Conservation (phyloP, 2,113 vertebrate species). For the Tichodroma muraria region DNA sequence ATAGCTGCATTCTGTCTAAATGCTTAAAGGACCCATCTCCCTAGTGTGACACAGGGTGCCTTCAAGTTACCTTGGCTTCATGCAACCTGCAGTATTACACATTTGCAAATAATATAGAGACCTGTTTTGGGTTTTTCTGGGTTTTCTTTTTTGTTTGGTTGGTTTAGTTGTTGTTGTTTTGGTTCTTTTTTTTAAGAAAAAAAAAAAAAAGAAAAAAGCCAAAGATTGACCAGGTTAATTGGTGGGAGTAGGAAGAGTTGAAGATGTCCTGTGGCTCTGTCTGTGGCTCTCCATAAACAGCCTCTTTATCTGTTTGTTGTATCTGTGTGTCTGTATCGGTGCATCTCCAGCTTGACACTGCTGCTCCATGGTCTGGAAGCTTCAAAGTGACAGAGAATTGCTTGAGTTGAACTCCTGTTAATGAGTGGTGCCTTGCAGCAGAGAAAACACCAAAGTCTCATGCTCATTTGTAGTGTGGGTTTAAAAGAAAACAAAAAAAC, state of each 20-base stretch:
- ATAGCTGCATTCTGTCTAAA: not conserved
- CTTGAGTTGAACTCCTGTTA: not conserved
- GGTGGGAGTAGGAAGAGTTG: not conserved
- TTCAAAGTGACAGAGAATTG: slow-evolving; percentile 11
- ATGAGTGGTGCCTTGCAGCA: slow-evolving; percentile 36
- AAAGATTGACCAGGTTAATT: slow-evolving; percentile 62
- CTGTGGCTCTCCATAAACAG: slow-evolving; percentile 37
- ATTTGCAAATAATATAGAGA: not conserved
- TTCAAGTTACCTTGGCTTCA: slow-evolving; percentile 54
- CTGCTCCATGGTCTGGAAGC: slow-evolving; percentile 25
- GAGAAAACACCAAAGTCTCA: slow-evolving; percentile 59
- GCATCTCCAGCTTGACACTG: slow-evolving; percentile 24
- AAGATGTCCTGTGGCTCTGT: slow-evolving; percentile 8
- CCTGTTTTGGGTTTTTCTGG: not conserved
- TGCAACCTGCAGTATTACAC: slow-evolving; percentile 57
- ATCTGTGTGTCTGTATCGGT: not conserved
- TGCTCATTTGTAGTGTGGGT: not conserved
- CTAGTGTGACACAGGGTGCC: slow-evolving; percentile 60
- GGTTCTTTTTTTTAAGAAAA: not conserved
- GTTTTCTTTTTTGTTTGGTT: not conserved
- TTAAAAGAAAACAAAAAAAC: not conserved
- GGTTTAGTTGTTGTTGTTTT: not conserved
- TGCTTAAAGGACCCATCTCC: slow-evolving; percentile 12
- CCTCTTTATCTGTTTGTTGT: slow-evolving; percentile 16
- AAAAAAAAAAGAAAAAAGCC: slow-evolving; percentile 48